Base-by-base conservation (phyloP, 2,888 invertebrate genomes). In the Cylloceria caligata region DNA sequence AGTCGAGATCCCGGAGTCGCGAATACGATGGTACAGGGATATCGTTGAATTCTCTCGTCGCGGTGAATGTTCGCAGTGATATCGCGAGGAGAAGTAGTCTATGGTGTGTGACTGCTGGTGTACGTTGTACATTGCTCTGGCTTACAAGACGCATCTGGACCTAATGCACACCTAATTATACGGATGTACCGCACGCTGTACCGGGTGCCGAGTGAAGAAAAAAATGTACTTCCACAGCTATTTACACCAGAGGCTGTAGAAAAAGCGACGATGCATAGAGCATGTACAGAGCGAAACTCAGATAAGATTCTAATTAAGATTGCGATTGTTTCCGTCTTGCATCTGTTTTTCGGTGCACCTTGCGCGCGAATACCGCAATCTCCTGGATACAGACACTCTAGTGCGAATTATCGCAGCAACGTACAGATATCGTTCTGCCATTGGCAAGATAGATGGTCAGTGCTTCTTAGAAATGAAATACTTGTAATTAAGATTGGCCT, bases 261-360 rank as follows among this genome's bases (percentile, higher is more conserved):
- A 80, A 65, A 64, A 80, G 36, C 55, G 45, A 69, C 60, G 75
- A 68, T 67, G 73, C 57, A 68, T 42, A 52, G 69, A 64, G 69
- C 64, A 45, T 74, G 74, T 74, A 65, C 64, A 65, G 74, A 55
- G 47, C 24, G 64, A 74, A 67, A 55, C 34, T 55, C 62, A 47
- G 85, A 83, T 85, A 82, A 85, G 83, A 85, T 83, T 83, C 75
- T 79, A 83, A 85, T 85, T 85, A 82, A 85, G 85, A 85, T 85
- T 80, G 68, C 67, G 73, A 80, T 82, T 83, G 80, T 81, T 80
- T 80, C 74, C 77, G 67, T 77, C 80, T 68, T 30, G 47, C 74
- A 72, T 76, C 78, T 68, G 75, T 80, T 83, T 83, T 80, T 80
- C 57, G 72, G 71, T 49, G 57, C 42, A 68, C 71, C 62, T 27